Evolutionary conservation across 2,888 invertebrate genomes (phyloP).

Genomic region (Caenorhabditis wallacei): DNA sequence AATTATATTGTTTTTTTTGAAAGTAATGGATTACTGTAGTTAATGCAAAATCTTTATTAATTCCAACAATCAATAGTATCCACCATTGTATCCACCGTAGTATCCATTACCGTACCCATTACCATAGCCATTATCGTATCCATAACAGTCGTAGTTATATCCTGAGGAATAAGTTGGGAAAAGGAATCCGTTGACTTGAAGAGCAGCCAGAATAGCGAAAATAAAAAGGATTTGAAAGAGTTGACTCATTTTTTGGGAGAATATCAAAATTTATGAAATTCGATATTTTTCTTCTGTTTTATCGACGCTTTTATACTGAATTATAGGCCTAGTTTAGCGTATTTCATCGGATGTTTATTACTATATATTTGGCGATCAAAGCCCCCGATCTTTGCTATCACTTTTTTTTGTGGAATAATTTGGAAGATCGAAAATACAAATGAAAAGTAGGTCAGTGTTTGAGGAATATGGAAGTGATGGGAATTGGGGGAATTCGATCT

Average conservation of each 20-base stretch:
- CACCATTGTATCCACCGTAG: conserved; percentile 19
- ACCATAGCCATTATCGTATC: conserved; percentile 24
- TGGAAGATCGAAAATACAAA: neutral
- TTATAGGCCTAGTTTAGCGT: no score
- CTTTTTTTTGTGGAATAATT: conserved; percentile 5
- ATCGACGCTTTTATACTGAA: conserved; percentile 22
- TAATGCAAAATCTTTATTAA: neutral
- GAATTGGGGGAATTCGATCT: conserved; percentile 11
- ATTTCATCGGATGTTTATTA: no score
- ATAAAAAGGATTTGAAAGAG: conserved; percentile 31
- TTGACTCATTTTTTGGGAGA: conserved; percentile 26
- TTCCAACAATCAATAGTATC: neutral
- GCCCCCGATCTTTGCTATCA: conserved; percentile 17
- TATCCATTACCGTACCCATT: conserved; percentile 28
- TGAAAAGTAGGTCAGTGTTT: conserved; percentile 18
- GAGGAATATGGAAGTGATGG: conserved; percentile 1
- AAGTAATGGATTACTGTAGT: neutral
- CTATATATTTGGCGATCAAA: conserved; percentile 35
- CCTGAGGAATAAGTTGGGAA: conserved; percentile 31
- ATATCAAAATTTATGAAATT: conserved; percentile 18
- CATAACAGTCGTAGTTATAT: conserved; percentile 22
- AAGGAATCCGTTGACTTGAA: conserved; percentile 5
- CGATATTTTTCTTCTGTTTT: conserved; percentile 6
- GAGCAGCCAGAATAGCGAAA: conserved; percentile 31
- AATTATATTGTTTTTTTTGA: neutral